Conservation (phyloP, 2,113 vertebrate species). For the Donacobius atricapilla region DNA sequence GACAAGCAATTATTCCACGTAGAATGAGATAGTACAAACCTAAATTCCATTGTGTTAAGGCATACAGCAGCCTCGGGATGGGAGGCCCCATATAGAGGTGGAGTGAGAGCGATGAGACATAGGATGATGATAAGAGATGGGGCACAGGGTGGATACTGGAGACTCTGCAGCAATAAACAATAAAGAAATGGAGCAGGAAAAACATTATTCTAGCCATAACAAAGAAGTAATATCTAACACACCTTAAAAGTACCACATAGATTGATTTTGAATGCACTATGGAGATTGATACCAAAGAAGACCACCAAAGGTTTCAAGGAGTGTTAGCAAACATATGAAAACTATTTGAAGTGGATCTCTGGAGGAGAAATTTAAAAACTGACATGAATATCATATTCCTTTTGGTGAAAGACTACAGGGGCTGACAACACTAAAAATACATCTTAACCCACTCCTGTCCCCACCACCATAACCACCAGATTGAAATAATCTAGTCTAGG, state of each 20-base stretch:
- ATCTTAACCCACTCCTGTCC: accelerated
- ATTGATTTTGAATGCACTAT: background rate
- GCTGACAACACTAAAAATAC: background rate
- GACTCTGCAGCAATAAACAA: background rate
- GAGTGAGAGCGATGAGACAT: background rate
- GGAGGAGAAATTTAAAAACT: background rate
- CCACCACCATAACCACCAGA: background rate
- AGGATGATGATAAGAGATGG: background rate
- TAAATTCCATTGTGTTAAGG: background rate
- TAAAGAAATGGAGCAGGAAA: background rate
- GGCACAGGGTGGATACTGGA: background rate
- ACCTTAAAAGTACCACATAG: background rate
- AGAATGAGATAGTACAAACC: background rate
- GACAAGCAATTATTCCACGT: background rate
- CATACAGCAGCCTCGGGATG: background rate
- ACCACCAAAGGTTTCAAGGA: background rate
- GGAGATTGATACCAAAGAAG: background rate
- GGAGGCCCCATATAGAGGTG: background rate
- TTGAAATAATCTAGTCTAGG: background rate
- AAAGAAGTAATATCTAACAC: background rate
- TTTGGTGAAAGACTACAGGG: background rate
- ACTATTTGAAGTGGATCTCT: background rate
- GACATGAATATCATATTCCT: background rate
- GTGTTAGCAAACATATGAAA: background rate
- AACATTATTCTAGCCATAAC: background rate